A percentile compares a stretch with the other conserved stretches of the same genome.
phyloP scores from a whole-genome alignment of 30 jellyfish, hydroid and myxozoan species.

The Turritopsis rubra region DNA sequence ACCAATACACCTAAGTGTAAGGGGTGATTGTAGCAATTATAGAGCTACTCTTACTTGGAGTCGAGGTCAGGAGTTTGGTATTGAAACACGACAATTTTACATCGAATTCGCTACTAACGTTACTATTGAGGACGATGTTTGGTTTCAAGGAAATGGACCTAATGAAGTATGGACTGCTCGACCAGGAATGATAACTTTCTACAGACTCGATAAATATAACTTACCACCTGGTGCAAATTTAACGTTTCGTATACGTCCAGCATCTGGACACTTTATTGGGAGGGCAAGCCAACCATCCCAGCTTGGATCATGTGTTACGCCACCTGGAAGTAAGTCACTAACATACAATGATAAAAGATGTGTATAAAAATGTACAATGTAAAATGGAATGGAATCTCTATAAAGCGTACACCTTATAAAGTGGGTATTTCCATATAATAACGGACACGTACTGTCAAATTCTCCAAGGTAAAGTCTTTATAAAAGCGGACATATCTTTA shows the following conservation, averaged over 20 bases:
- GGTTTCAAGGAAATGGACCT: conserved; percentile 16
- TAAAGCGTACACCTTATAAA: too few species aligned
- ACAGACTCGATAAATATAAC: too few species aligned
- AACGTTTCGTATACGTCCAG: conserved; percentile 2
- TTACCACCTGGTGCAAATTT: conserved; percentile 16
- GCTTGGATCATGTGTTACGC: not conserved
- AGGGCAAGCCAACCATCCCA: conserved; percentile 10
- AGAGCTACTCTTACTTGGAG: not conserved
- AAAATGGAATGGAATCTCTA: too few species aligned
- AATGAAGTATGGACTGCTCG: not conserved
- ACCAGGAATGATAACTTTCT: not conserved
- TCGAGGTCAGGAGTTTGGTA: conserved; percentile 15
- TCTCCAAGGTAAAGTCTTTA: too few species aligned
- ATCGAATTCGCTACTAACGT: conserved; percentile 15
- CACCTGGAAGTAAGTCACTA: conserved; percentile 7
- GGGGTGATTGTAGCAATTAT: conserved; percentile 30
- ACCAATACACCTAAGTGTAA: conserved; percentile 41
- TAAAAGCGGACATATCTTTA: too few species aligned
- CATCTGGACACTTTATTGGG: not conserved
- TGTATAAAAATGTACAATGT: too few species aligned
- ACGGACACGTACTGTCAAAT: too few species aligned
- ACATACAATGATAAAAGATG: too few species aligned
- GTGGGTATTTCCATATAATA: too few species aligned
- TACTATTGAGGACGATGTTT: not conserved
- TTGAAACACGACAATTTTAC: not conserved